phyloP scores from a whole-genome alignment of 1,140 invertebrate species.

The Tigriopus japonicus region DNA sequence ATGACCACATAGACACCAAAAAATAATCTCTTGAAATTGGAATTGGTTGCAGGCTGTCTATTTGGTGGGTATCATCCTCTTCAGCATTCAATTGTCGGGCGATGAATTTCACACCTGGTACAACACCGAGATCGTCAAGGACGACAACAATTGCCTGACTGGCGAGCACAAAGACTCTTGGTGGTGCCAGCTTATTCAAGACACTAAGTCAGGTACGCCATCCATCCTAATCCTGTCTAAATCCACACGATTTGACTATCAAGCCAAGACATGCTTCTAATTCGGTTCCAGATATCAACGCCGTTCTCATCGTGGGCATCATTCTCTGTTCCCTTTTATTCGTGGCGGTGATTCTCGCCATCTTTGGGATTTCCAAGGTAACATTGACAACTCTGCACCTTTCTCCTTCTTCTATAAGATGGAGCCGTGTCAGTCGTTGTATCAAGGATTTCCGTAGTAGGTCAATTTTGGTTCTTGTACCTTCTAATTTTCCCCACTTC shows the following conservation, averaged over 20 bases:
- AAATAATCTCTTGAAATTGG: no score
- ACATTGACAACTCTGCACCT: not conserved
- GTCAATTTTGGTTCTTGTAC: not conserved
- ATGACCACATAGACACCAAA: no score
- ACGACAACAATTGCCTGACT: not conserved
- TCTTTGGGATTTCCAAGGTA: not conserved
- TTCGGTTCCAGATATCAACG: not conserved
- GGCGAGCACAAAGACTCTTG: not conserved
- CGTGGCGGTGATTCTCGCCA: not conserved
- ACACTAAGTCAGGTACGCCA: not conserved
- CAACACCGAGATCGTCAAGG: not conserved
- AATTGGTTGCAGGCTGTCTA: not conserved
- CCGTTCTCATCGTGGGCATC: not conserved
- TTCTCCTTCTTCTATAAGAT: not conserved
- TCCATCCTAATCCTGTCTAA: not conserved
- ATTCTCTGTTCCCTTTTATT: not conserved
- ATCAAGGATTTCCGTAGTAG: not conserved
- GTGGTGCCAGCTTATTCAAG: not conserved
- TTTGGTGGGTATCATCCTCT: not conserved
- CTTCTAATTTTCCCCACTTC: no score
- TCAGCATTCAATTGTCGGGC: not conserved
- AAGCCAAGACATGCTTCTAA: not conserved
- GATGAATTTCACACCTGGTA: not conserved
- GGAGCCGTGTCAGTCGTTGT: not conserved
- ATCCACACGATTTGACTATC: not conserved